phyloP scores from a whole-genome alignment of 1,140 invertebrate genomes.

The Melipona quadrifasciata region DNA sequence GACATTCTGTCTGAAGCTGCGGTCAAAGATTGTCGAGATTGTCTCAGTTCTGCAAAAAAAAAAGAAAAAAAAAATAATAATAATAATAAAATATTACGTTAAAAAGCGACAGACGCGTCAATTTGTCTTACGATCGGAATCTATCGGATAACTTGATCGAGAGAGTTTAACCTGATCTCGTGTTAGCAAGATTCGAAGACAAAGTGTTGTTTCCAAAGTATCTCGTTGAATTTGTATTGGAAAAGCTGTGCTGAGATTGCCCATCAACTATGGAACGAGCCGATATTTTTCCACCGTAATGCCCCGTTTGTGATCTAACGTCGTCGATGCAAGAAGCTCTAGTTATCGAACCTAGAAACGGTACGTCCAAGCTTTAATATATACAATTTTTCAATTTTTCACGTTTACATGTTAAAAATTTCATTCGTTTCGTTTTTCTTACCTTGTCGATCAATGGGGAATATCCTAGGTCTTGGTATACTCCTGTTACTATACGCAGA shows the following conservation, averaged over 20 bases:
- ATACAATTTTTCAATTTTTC: background rate
- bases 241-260: slow-evolving; percentile 92
- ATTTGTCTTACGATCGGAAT: too few relatives aligned
- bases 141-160: too few relatives aligned
- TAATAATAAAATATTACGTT: background rate
- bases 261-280: slow-evolving; percentile 89
- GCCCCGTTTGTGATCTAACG: slow-evolving; percentile 84
- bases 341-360: slow-evolving; percentile 82
- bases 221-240: slow-evolving; percentile 87
- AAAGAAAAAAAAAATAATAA: too few relatives aligned
- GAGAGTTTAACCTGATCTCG: slow-evolving; percentile 86
- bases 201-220: slow-evolving; percentile 88
- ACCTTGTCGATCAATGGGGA: slow-evolving; percentile 87
- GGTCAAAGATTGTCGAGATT: slow-evolving; percentile 91
- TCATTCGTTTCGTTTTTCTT: background rate
- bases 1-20: slow-evolving; percentile 90
- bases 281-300: slow-evolving; percentile 79
- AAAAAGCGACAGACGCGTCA: background rate
- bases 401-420: background rate
- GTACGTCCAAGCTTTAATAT: too few relatives aligned
- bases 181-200: slow-evolving; percentile 88
- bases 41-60: slow-evolving; percentile 86
- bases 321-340: slow-evolving; percentile 85
- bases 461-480: slow-evolving; percentile 92
- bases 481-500: slow-evolving; percentile 95